Evolutionary conservation across 1,140 invertebrate species (phyloP).

Genomic region (Panonychus citri): DNA sequence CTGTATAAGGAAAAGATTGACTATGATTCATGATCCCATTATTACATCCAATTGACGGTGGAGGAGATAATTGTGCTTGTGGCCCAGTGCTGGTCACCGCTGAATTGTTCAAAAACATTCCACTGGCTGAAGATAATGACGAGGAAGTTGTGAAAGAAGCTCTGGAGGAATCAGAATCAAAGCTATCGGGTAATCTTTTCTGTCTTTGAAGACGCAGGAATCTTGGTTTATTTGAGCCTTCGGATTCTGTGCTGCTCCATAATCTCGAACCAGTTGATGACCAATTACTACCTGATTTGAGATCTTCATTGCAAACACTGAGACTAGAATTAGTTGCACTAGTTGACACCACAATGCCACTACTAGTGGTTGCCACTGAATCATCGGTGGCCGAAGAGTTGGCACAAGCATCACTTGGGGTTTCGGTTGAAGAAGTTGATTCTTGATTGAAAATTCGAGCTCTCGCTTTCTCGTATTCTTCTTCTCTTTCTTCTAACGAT

Average conservation of each 20-base stretch:
- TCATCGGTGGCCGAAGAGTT: not conserved
- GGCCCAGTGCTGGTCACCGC: not conserved
- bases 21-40: no score
- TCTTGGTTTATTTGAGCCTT: not conserved
- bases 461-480: conserved; percentile 56
- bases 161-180: not conserved
- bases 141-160: not conserved
- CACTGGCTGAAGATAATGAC: not conserved
- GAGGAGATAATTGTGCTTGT: not conserved
- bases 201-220: not conserved
- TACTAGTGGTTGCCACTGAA: not conserved
- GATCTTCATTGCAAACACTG: not conserved
- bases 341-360: not conserved
- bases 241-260: not conserved
- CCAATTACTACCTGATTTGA: not conserved
- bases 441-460: conserved; percentile 47
- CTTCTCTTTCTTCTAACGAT: conserved; percentile 69
- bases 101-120: conserved; percentile 2
- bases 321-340: not conserved
- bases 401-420: not conserved
- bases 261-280: not conserved
- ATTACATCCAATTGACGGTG: no score
- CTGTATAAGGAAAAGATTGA: not conserved
- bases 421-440: not conserved
- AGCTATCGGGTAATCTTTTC: not conserved